Conservation (phyloP, 2,888 invertebrate genomes). For the Trissoscelio sp. region DNA sequence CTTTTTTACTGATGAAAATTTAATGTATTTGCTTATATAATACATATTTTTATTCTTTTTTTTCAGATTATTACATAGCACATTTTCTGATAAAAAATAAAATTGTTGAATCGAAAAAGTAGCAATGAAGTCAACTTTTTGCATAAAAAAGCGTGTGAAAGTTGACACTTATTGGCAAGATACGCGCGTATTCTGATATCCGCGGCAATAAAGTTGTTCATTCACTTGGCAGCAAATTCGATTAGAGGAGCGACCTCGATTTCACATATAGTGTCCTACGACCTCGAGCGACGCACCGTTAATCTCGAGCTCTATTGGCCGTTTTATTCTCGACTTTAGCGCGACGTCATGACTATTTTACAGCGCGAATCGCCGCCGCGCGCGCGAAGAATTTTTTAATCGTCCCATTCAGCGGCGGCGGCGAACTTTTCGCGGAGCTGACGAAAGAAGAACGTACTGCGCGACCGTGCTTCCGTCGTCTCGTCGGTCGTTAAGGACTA, state of each 20-base stretch:
- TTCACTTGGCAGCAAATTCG: constrained; percentile 63
- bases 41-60: no score
- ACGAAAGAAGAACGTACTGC: constrained; percentile 43
- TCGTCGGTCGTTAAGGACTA: constrained; percentile 55
- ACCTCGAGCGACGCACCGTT: constrained; percentile 48
- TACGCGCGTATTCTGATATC: constrained; percentile 28
- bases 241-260: constrained; percentile 55
- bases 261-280: constrained; percentile 29
- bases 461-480: constrained; percentile 49
- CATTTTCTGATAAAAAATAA: no score
- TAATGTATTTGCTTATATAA: no score
- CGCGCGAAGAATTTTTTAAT: constrained; percentile 51
- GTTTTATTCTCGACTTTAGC: constrained; percentile 53
- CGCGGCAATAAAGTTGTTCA: constrained; percentile 54
- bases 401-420: constrained; percentile 40
- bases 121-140: no score
- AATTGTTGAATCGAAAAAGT: no score
- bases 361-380: constrained; percentile 2
- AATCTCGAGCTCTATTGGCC: constrained; percentile 61
- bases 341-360: constrained; percentile 40
- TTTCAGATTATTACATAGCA: neutral
- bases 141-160: constrained; percentile 15
- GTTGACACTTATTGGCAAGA: constrained; percentile 38
- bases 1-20: no score
- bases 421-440: constrained; percentile 34